These are phyloP conservation scores for Pipra filicauda DNA, from an alignment of 2,113 vertebrate genomes.

Conservation along the genomic window DNA sequence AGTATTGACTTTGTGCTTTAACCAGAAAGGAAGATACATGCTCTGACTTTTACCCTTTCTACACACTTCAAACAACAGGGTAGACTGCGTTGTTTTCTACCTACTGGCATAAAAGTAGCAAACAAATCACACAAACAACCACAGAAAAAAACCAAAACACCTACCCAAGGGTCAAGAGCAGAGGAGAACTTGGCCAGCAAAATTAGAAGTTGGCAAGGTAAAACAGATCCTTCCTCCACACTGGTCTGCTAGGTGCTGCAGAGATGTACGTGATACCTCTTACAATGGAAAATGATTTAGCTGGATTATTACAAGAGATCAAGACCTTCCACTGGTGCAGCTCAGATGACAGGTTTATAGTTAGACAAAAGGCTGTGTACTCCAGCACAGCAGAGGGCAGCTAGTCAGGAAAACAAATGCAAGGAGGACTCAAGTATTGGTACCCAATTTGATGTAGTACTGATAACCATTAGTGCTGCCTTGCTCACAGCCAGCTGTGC, in stretches of 20 bases:
- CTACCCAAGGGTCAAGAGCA: neutral
- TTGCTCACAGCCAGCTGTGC: neutral
- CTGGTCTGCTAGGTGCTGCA: neutral
- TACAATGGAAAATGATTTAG: neutral
- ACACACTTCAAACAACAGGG: neutral
- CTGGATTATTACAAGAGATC: neutral
- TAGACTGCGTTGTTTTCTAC: neutral
- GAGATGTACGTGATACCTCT: neutral
- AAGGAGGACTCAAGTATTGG: accelerated
- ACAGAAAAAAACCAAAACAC: neutral
- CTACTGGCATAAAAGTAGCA: neutral
- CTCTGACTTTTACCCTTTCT: neutral
- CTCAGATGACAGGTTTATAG: neutral
- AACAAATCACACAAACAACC: neutral
- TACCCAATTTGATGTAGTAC: neutral
- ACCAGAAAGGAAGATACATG: neutral
- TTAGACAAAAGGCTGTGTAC: neutral
- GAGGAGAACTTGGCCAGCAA: neutral
- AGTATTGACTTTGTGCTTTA: neutral
- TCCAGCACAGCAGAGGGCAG: neutral
- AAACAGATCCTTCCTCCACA: neutral
- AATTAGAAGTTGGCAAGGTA: neutral
- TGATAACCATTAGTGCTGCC: neutral
- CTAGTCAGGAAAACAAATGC: neutral
- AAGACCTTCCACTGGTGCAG: neutral